Conservation (phyloP, 2,888 invertebrate species). For the Erebia aethiops region DNA sequence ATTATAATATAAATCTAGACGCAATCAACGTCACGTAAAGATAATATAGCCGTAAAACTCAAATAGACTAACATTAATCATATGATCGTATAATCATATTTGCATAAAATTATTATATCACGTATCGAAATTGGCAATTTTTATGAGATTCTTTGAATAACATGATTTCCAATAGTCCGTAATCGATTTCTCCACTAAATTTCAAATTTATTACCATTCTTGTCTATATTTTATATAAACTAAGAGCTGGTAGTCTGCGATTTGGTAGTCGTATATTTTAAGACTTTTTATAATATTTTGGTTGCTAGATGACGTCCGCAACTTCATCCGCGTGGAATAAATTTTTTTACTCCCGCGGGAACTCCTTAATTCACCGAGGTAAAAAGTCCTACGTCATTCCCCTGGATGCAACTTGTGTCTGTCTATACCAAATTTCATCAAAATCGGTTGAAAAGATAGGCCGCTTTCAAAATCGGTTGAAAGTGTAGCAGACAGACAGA, state of each 20-base stretch:
- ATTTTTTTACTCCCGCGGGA: too few relatives aligned
- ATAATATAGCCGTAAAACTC: conserved; percentile 22
- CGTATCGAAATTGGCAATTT: conserved; percentile 10
- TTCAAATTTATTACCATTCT: conserved; percentile 22
- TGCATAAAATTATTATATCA: conserved; percentile 14
- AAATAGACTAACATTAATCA: conserved; percentile 19
- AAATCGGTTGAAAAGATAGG: too few relatives aligned
- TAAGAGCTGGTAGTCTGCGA: not conserved
- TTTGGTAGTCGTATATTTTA: too few relatives aligned
- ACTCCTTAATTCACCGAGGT: too few relatives aligned
- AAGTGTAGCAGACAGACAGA: too few relatives aligned
- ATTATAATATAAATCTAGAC: conserved; percentile 9
- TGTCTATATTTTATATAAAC: conserved; percentile 5
- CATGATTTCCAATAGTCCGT: conserved; percentile 25
- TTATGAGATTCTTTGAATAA: conserved; percentile 20
- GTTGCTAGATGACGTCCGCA: too few relatives aligned
- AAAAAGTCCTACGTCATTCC: too few relatives aligned
- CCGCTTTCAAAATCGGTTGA: too few relatives aligned
- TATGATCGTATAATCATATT: conserved; percentile 9
- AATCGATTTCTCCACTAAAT: conserved; percentile 28
- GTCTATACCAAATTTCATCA: too few relatives aligned
- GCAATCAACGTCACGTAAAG: conserved; percentile 20
- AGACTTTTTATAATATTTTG: too few relatives aligned
- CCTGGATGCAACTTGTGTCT: too few relatives aligned
- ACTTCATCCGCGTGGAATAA: too few relatives aligned